Percentiles rank a stretch among this genome's conserved stretches.
Conservation (phyloP, 2,113 vertebrate genomes). For the Lampris incognitus region DNA sequence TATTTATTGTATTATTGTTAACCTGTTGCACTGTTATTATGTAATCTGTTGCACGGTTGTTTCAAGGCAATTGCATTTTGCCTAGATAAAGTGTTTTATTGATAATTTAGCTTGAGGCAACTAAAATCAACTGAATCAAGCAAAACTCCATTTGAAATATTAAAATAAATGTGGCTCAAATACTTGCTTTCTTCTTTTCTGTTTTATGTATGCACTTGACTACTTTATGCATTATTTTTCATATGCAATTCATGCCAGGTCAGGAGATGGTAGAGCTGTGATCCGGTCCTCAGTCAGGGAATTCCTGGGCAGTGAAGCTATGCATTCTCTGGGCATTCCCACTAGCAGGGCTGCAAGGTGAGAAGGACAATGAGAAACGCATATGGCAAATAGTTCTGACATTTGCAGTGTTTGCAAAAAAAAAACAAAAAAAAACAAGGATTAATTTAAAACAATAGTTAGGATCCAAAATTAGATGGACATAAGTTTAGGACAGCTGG, state of each 20-base stretch:
- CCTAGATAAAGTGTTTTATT: neutral
- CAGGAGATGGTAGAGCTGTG: constrained; percentile 86
- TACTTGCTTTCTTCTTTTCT: neutral
- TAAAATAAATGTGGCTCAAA: neutral
- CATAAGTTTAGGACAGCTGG: too few species aligned
- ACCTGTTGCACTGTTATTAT: too few species aligned
- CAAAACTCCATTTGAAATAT: neutral
- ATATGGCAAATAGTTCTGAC: neutral
- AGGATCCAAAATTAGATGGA: too few species aligned
- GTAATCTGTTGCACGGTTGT: too few species aligned
- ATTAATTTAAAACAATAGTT: too few species aligned
- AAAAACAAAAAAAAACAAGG: too few species aligned
- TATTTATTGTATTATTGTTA: too few species aligned
- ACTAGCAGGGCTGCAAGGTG: constrained; percentile 87
- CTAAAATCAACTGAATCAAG: neutral
- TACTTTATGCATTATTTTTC: neutral
- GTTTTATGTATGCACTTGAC: neutral
- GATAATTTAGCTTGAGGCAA: neutral
- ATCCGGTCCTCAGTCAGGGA: constrained; percentile 86
- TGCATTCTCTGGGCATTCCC: constrained; percentile 86
- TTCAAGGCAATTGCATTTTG: too few species aligned
- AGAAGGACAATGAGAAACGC: neutral
- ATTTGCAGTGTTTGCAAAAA: neutral
- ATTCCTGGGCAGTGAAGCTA: constrained; percentile 86
- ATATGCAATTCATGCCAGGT: constrained; percentile 56